phyloP scores from a whole-genome alignment of 2,113 vertebrate species.

The Malurus melanocephalus region DNA sequence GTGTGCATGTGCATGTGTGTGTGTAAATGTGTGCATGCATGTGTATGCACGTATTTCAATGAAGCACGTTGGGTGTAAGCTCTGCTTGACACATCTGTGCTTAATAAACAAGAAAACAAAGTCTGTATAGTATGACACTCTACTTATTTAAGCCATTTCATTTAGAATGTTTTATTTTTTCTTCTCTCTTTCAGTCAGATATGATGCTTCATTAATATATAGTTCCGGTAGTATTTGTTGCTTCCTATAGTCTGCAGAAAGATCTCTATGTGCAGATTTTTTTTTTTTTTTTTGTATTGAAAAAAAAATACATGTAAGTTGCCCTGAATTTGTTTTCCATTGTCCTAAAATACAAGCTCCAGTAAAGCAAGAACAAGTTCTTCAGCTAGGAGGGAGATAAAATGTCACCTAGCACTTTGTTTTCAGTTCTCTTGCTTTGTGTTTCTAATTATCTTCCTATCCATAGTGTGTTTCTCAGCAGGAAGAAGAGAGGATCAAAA shows the following conservation, averaged over 20 bases:
- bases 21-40: background rate
- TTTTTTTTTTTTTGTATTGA: background rate
- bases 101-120: background rate
- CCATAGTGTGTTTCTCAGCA: background rate
- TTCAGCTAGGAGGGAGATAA: background rate
- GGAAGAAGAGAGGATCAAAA: background rate
- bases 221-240: background rate
- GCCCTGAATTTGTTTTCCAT: background rate
- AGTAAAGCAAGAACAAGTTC: background rate
- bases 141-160: background rate
- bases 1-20: slow-evolving; percentile 13
- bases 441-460: slow-evolving; percentile 10
- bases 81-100: slow-evolving; percentile 39
- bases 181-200: background rate
- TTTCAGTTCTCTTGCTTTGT: background rate
- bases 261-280: background rate
- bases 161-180: background rate
- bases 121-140: background rate
- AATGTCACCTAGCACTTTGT: background rate
- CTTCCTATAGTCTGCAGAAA: background rate
- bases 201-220: background rate
- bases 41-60: slow-evolving; percentile 38
- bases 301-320: background rate
- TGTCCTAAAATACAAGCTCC: background rate
- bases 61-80: slow-evolving; percentile 32